A percentile compares a stretch with the other conserved stretches of the same genome.
Conservation (phyloP, 2,797 vertebrate species). For the Cryptoblepharus egeriae region DNA sequence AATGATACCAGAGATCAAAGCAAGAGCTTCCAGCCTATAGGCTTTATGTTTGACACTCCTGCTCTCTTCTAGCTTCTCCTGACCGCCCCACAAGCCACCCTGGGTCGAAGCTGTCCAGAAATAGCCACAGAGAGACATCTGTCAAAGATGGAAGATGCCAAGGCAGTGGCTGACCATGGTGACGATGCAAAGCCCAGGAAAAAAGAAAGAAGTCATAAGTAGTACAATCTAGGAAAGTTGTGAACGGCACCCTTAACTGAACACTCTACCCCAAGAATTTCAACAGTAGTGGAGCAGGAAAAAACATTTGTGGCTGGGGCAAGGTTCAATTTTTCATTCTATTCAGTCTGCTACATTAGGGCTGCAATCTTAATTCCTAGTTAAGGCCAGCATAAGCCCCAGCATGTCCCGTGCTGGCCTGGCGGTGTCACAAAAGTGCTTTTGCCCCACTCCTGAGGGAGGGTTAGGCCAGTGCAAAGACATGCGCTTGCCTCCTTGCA, state of each 20-base stretch:
- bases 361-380: too few relatives aligned
- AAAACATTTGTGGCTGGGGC: background rate
- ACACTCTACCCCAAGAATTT: background rate
- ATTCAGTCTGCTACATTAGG: background rate
- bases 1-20: too few relatives aligned
- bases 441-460: too few relatives aligned
- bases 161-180: background rate
- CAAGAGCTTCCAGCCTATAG: too few relatives aligned
- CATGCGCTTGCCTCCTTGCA: too few relatives aligned
- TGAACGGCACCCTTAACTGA: background rate
- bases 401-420: too few relatives aligned
- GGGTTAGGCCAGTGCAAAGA: too few relatives aligned
- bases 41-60: too few relatives aligned
- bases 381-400: too few relatives aligned
- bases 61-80: background rate
- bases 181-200: background rate
- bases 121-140: background rate
- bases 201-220: background rate
- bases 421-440: too few relatives aligned
- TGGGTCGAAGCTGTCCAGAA: background rate
- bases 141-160: background rate
- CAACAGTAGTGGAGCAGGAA: background rate
- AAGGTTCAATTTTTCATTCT: background rate
- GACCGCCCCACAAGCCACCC: background rate
- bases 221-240: background rate